Conservation (phyloP, 92 coral and sea anemone genomes). For the Phymanthus crucifer region DNA sequence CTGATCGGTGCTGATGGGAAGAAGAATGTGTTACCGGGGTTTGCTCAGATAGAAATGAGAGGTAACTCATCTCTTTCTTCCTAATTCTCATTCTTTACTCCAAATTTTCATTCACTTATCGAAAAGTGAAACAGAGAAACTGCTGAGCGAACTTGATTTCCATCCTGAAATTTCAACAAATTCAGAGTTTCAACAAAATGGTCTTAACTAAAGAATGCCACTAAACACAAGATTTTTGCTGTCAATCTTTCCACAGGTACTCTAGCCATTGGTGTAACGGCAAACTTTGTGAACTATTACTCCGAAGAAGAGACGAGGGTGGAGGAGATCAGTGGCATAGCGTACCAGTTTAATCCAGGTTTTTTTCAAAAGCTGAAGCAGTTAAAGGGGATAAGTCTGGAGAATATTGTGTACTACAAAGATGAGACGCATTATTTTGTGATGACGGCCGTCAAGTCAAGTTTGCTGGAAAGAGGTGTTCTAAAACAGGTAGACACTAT, state of each 20-base stretch:
- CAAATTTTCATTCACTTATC: not conserved
- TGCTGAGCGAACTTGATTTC: too few relatives aligned
- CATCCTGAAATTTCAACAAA: too few relatives aligned
- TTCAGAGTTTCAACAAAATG: too few relatives aligned
- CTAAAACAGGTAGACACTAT: constrained; percentile 63
- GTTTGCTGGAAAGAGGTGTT: constrained; percentile 80
- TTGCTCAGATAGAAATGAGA: constrained; percentile 97
- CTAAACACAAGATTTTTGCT: not conserved
- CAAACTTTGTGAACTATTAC: constrained; percentile 81
- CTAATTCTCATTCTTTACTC: not conserved
- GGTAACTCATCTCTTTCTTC: constrained; percentile 39
- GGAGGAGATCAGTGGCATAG: constrained; percentile 92
- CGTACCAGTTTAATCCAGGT: constrained; percentile 92
- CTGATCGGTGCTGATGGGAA: constrained; percentile 97
- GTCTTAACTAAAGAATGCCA: too few relatives aligned
- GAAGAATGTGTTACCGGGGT: constrained; percentile 90
- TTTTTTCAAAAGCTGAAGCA: constrained; percentile 75
- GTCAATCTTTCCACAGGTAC: constrained; percentile 49
- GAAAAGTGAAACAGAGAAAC: too few relatives aligned
- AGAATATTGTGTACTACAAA: constrained; percentile 96
- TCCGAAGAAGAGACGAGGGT: constrained; percentile 77
- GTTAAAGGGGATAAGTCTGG: constrained; percentile 77
- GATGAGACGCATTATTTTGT: constrained; percentile 98
- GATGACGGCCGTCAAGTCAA: constrained; percentile 92
- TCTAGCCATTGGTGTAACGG: constrained; percentile 93